These are phyloP conservation scores for Polydrusus cervinus DNA, from an alignment of 2,888 invertebrate species.

Conservation along the genomic window DNA sequence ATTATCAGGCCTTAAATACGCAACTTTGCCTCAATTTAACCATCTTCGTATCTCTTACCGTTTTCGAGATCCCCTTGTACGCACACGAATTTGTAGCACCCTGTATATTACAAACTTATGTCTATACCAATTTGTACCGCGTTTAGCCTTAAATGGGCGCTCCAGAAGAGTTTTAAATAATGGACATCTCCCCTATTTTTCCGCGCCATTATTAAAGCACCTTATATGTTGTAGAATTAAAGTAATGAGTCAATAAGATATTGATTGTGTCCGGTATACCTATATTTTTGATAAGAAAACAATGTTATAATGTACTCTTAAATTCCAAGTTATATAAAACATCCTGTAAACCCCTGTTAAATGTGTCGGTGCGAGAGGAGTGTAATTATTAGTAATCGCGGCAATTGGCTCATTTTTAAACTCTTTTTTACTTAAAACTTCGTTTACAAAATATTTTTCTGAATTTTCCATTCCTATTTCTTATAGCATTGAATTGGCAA, in stretches of 20 bases:
- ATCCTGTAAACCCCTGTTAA: conserved; percentile 36
- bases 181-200: no score
- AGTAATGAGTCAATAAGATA: neutral
- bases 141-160: no score
- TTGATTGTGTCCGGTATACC: neutral
- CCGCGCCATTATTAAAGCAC: no score
- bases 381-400: conserved; percentile 19
- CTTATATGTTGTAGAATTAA: no score
- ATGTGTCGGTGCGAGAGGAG: conserved; percentile 29
- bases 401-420: conserved; percentile 25
- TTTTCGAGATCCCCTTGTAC: no score
- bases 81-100: no score
- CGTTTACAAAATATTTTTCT: conserved; percentile 16
- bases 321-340: conserved; percentile 16
- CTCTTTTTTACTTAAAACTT: conserved; percentile 31
- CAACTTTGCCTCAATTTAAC: no score
- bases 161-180: no score
- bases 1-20: no score
- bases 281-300: neutral
- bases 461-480: neutral
- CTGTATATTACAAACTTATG: no score
- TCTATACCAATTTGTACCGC: no score
- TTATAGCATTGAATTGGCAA: neutral
- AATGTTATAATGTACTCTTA: neutral
- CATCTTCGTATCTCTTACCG: no score